Evolutionary conservation across 1,140 invertebrate genomes (phyloP).

Genomic region (Drosophila ambigua): DNA sequence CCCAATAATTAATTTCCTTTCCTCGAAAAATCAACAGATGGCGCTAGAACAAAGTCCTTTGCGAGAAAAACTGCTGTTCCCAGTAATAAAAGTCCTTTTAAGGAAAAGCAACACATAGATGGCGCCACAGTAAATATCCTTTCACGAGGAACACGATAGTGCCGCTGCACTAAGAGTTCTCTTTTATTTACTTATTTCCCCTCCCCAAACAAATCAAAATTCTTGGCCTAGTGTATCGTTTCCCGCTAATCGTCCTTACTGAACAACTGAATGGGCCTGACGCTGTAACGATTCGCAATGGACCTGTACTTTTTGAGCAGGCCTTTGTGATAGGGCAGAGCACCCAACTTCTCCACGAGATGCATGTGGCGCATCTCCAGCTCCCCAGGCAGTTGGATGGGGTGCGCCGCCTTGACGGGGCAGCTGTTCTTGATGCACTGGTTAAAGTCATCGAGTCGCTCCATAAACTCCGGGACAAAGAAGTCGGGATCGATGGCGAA

Average conservation of each 20-base stretch:
- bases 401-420: neutral
- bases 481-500: conserved; percentile 48
- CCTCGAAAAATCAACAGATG: neutral
- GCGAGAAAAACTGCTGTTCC: neutral
- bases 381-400: conserved; percentile 36
- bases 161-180: no score
- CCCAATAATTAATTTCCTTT: no score
- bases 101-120: conserved; percentile 2
- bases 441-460: conserved; percentile 48
- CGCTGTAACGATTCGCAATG: conserved; percentile 28
- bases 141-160: neutral
- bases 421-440: conserved; percentile 13
- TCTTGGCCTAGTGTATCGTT: no score
- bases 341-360: conserved; percentile 39
- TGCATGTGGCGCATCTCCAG: conserved; percentile 43
- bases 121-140: neutral
- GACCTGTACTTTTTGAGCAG: conserved; percentile 36
- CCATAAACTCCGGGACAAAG: conserved; percentile 43
- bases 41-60: neutral
- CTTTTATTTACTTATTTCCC: no score
- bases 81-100: neutral
- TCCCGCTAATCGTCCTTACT: neutral
- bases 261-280: conserved; percentile 38
- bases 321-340: conserved; percentile 31
- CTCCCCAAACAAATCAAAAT: no score